Evolutionary conservation across 1,140 invertebrate genomes (phyloP).

Genomic region (Drosophila athabasca): DNA sequence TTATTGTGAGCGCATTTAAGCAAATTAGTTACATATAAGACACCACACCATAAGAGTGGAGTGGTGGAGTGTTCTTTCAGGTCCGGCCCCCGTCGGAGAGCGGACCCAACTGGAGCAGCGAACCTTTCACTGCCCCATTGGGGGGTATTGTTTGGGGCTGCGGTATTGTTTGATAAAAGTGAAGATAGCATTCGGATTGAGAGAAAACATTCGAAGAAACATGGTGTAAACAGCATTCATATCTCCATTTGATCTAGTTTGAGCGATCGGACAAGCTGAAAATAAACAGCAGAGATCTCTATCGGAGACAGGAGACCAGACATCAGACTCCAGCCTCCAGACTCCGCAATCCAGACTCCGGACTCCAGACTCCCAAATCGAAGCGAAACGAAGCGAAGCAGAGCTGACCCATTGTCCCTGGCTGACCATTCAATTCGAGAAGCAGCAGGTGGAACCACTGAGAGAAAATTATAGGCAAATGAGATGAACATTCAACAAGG

Average conservation of each 20-base stretch:
- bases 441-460: constrained; percentile 30
- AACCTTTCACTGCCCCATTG: constrained; percentile 59
- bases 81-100: neutral
- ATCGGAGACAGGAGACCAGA: constrained; percentile 40
- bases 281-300: constrained; percentile 56
- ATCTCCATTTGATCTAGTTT: constrained; percentile 60
- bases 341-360: too few species aligned
- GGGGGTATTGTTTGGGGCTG: constrained; percentile 9
- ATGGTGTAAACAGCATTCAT: constrained; percentile 59
- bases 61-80: constrained; percentile 10
- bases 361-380: too few species aligned
- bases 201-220: constrained; percentile 58
- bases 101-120: constrained; percentile 12
- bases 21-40: constrained; percentile 63
- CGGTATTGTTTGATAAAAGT: constrained; percentile 59
- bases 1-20: constrained; percentile 47
- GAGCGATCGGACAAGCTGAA: constrained; percentile 37
- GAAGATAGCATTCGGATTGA: constrained; percentile 59
- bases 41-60: constrained; percentile 7
- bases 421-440: constrained; percentile 48
- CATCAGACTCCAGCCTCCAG: neutral
- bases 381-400: neutral
- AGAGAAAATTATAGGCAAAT: constrained; percentile 4
- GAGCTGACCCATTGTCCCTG: constrained; percentile 41
- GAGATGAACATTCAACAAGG: neutral